Conservation (phyloP, 2,113 vertebrate genomes). For the Anhinga anhinga region DNA sequence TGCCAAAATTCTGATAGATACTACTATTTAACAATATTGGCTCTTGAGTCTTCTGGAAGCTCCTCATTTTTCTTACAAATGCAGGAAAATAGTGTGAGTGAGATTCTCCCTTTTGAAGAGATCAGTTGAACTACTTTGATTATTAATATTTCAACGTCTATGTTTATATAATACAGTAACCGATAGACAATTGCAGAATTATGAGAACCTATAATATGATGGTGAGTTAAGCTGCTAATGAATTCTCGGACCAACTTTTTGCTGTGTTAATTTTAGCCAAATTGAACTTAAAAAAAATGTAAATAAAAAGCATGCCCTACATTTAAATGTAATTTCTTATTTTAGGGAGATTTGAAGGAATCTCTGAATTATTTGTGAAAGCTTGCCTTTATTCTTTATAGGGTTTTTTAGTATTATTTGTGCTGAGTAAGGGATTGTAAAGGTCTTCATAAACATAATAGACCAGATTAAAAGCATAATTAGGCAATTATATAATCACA, state of each 20-base stretch:
- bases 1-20: not conserved
- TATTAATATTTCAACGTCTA: not conserved
- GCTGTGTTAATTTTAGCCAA: not conserved
- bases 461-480: not conserved
- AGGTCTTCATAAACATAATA: not conserved
- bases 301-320: not conserved
- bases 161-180: not conserved
- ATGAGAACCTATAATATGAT: not conserved
- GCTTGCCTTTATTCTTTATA: not conserved
- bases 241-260: not conserved
- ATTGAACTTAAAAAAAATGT: not conserved
- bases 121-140: not conserved
- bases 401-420: not conserved
- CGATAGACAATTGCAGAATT: not conserved
- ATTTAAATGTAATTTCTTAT: not conserved
- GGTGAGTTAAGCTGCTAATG: not conserved
- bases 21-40: not conserved
- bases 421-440: not conserved
- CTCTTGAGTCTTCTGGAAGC: not conserved
- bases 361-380: not conserved
- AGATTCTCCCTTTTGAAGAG: not conserved
- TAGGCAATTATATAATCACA: not conserved
- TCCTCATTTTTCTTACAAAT: not conserved
- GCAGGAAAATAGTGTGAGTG: not conserved
- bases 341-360: not conserved